These are phyloP conservation scores for Dryobota labecula DNA, from an alignment of 2,888 invertebrate species.

Conservation along the genomic window DNA sequence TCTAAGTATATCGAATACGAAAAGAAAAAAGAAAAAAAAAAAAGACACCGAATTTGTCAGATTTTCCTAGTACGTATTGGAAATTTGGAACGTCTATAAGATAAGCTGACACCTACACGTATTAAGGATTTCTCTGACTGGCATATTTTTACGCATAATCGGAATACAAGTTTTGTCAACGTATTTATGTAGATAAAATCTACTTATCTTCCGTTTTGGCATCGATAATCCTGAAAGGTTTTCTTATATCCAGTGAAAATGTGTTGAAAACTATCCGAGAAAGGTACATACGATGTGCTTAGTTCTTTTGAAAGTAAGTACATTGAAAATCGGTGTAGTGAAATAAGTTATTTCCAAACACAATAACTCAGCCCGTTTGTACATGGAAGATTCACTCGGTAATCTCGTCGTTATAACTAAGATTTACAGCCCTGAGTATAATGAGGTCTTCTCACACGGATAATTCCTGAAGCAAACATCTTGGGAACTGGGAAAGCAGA, in stretches of 20 bases:
- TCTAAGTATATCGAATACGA: neutral
- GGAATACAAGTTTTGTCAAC: conserved; percentile 13
- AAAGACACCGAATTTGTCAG: neutral
- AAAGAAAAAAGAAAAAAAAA: conserved; percentile 25
- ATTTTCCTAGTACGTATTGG: conserved; percentile 18
- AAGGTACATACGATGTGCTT: neutral
- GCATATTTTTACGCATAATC: conserved; percentile 30
- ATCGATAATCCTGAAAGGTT: conserved; percentile 6
- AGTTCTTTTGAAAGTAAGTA: conserved; percentile 8
- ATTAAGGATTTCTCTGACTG: conserved; percentile 18
- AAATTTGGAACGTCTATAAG: neutral
- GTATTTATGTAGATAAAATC: conserved; percentile 17
- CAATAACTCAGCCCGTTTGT: conserved; percentile 30
- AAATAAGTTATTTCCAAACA: conserved; percentile 41
- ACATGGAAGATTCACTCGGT: conserved; percentile 19
- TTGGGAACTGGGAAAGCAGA: conserved; percentile 14
- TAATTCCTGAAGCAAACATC: conserved; percentile 40
- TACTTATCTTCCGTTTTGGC: conserved; percentile 6
- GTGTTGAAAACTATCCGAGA: neutral
- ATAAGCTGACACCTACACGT: conserved; percentile 22
- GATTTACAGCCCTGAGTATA: conserved; percentile 47
- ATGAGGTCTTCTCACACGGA: conserved; percentile 39
- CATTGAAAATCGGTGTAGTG: neutral
- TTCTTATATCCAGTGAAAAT: neutral
- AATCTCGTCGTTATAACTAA: conserved; percentile 49